Conservation (phyloP, 2,888 invertebrate genomes). For the Tipula helvola region DNA sequence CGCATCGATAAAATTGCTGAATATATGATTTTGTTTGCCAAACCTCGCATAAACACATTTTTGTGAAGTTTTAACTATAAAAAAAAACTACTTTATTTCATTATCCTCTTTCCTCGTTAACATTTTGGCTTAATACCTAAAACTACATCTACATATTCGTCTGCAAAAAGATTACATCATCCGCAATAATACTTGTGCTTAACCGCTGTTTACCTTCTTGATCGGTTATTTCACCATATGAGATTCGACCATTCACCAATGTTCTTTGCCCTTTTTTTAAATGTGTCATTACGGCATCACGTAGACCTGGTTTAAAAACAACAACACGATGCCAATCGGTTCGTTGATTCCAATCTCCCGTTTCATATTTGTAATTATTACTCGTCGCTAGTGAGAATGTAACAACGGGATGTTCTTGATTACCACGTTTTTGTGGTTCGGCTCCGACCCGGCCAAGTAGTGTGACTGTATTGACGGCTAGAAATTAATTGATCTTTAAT, state of each 20-base stretch:
- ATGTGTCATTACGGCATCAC: slow-evolving; percentile 66
- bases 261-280: slow-evolving; percentile 78
- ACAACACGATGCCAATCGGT: slow-evolving; percentile 88
- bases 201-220: slow-evolving; percentile 56
- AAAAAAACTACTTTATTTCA: background rate
- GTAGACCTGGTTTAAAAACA: slow-evolving; percentile 71
- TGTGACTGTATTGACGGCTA: slow-evolving; percentile 73
- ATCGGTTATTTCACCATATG: slow-evolving; percentile 73
- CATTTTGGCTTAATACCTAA: background rate
- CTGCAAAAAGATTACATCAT: slow-evolving; percentile 75
- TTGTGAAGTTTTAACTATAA: background rate
- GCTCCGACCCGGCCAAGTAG: slow-evolving; percentile 77
- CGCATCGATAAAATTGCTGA: background rate
- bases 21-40: background rate
- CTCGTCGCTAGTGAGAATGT: slow-evolving; percentile 86
- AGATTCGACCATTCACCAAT: slow-evolving; percentile 67
- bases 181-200: slow-evolving; percentile 73
- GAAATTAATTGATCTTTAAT: background rate
- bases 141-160: background rate
- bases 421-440: slow-evolving; percentile 78
- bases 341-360: slow-evolving; percentile 68
- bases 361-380: slow-evolving; percentile 64
- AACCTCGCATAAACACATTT: background rate
- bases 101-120: background rate
- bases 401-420: slow-evolving; percentile 69